Evolutionary conservation across 2,113 vertebrate genomes (phyloP).

Genomic region (Pithys albifrons): DNA sequence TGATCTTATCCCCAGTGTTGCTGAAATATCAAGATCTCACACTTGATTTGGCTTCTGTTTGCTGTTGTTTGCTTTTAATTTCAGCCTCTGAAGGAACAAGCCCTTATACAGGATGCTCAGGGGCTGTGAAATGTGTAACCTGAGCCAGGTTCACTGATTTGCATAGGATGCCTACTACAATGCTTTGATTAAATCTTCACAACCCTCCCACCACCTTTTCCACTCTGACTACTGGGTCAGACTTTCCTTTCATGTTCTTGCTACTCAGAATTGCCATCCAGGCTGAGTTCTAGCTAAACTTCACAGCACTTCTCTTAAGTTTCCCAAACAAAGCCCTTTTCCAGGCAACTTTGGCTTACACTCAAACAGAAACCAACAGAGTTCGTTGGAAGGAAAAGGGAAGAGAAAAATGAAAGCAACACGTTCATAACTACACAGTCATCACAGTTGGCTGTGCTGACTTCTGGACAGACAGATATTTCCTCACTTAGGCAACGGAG

Average conservation of each 20-base stretch:
- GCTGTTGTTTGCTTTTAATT: background rate
- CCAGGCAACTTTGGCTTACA: background rate
- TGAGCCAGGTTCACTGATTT: background rate
- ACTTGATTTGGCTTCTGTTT: background rate
- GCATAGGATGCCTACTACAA: background rate
- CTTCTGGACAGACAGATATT: background rate
- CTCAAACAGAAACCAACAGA: background rate
- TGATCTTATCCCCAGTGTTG: background rate
- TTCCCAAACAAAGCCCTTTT: background rate
- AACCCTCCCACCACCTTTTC: conserved; percentile 27
- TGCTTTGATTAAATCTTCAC: conserved; percentile 24
- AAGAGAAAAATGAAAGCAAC: conserved; percentile 69
- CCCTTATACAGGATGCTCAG: background rate
- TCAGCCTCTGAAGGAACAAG: background rate
- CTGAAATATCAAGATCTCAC: background rate
- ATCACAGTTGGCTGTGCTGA: background rate
- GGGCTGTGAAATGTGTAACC: background rate
- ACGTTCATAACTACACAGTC: background rate
- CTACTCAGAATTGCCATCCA: background rate
- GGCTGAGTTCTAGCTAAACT: background rate
- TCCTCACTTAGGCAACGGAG: background rate
- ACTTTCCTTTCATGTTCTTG: conserved; percentile 15
- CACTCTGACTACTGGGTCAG: background rate
- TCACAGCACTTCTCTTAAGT: background rate
- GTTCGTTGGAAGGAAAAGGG: conserved; percentile 5